Conservation (phyloP, 2,113 vertebrate species). For the Malurus cyaneus region DNA sequence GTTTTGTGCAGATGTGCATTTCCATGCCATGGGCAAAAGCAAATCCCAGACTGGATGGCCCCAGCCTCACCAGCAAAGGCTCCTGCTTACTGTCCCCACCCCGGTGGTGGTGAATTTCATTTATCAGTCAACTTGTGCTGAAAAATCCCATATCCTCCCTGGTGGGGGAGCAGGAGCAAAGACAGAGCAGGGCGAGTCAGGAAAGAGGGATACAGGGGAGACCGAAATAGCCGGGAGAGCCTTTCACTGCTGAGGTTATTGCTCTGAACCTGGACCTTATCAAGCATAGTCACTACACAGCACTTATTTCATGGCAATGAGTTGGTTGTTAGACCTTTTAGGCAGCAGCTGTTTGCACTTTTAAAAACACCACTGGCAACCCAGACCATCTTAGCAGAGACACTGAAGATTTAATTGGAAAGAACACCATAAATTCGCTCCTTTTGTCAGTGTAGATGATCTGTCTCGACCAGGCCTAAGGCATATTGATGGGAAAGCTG, state of each 20-base stretch:
- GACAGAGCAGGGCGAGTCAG: fast-evolving
- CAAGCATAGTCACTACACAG: neutral
- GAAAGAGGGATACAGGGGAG: neutral
- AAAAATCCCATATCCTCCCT: neutral
- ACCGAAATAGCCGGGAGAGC: neutral
- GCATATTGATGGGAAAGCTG: neutral
- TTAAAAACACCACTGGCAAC: neutral
- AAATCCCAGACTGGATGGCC: neutral
- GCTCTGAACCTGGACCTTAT: neutral
- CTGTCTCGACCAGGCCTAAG: neutral
- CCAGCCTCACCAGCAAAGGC: neutral
- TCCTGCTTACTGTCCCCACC: neutral
- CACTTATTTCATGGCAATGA: neutral
- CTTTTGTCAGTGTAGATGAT: neutral
- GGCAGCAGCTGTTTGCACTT: neutral
- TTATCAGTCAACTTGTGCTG: neutral
- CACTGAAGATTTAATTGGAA: neutral
- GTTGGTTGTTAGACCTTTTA: neutral
- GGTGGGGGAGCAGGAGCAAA: neutral
- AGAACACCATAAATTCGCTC: conserved; percentile 6
- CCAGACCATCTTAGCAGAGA: neutral
- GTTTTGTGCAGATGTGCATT: neutral
- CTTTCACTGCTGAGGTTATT: neutral
- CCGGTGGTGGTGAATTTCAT: neutral
- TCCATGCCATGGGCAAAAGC: neutral